Conservation (phyloP, 1,140 invertebrate genomes). For the Xylocopa sonorina region DNA sequence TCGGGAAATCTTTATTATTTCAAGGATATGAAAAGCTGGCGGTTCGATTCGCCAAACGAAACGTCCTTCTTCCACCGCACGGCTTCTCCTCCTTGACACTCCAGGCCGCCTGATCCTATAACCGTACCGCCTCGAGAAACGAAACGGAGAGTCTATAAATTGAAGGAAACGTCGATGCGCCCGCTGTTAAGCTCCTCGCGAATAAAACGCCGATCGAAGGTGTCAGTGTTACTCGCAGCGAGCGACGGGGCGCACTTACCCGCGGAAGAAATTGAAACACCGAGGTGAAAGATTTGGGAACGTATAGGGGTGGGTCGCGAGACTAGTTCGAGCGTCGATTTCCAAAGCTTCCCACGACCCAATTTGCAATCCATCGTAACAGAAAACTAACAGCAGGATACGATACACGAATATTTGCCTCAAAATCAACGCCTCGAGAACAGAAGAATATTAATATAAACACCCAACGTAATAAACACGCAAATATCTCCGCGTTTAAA, state of each 20-base stretch:
- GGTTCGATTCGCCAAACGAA: slow-evolving; percentile 1
- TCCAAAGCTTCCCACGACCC: no score
- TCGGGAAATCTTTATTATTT: slow-evolving; percentile 63
- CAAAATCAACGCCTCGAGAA: no score
- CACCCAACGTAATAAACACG: no score
- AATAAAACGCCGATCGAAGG: slow-evolving; percentile 9
- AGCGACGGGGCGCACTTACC: no score
- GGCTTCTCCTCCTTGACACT: slow-evolving; percentile 18
- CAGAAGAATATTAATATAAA: no score
- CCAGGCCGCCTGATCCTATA: slow-evolving; percentile 26
- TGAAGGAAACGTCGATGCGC: slow-evolving; percentile 22
- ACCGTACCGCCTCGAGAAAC: slow-evolving; percentile 9
- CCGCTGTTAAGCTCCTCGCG: not conserved
- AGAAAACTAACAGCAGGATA: no score
- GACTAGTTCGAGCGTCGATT: no score
- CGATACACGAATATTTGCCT: no score
- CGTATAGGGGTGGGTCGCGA: not conserved
- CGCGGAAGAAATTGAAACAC: not conserved
- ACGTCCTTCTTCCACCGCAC: slow-evolving; percentile 2
- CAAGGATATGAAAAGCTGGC: slow-evolving; percentile 31
- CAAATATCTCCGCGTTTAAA: no score
- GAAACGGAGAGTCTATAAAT: slow-evolving; percentile 24
- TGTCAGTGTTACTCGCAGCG: not conserved
- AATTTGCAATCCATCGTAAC: no score
- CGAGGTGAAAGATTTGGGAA: not conserved